Percentiles rank a stretch among this genome's conserved stretches.
These are phyloP conservation scores for Psococerastis gibbosa DNA, from an alignment of 2,888 invertebrate genomes.

Conservation along the genomic window DNA sequence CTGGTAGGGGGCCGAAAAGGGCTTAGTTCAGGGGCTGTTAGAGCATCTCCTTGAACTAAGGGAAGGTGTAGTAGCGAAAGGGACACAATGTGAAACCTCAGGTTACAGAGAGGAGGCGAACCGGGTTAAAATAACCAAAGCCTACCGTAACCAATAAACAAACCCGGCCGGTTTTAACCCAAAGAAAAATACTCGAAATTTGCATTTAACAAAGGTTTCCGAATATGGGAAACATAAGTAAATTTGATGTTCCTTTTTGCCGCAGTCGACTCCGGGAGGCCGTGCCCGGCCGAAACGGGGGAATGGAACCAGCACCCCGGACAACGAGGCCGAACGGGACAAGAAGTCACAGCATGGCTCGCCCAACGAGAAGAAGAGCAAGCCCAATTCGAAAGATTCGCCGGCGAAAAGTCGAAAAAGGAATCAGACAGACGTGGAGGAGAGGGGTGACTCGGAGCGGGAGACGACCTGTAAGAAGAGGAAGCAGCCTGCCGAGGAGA, in stretches of 20 bases:
- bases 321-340: constrained; percentile 22
- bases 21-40: too few relatives aligned
- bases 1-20: too few relatives aligned
- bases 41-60: too few relatives aligned
- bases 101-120: too few relatives aligned
- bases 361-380: constrained; percentile 28
- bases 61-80: too few relatives aligned
- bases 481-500: neutral
- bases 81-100: too few relatives aligned
- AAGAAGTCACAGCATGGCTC: constrained; percentile 21
- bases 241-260: constrained; percentile 10
- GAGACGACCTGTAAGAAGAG: constrained; percentile 4
- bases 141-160: too few relatives aligned
- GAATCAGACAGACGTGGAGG: constrained; percentile 28
- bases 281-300: constrained; percentile 19
- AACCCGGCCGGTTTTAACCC: too few relatives aligned
- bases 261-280: constrained; percentile 20
- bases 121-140: too few relatives aligned
- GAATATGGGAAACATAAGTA: too few relatives aligned
- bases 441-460: constrained; percentile 21
- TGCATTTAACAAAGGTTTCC: too few relatives aligned
- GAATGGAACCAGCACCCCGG: constrained; percentile 25
- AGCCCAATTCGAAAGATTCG: constrained; percentile 31
- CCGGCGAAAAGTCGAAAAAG: constrained; percentile 35
- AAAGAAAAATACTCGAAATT: too few relatives aligned